Evolutionary conservation across 1,140 invertebrate genomes (phyloP).

Genomic region (Pseudomyrmex dendroicus): DNA sequence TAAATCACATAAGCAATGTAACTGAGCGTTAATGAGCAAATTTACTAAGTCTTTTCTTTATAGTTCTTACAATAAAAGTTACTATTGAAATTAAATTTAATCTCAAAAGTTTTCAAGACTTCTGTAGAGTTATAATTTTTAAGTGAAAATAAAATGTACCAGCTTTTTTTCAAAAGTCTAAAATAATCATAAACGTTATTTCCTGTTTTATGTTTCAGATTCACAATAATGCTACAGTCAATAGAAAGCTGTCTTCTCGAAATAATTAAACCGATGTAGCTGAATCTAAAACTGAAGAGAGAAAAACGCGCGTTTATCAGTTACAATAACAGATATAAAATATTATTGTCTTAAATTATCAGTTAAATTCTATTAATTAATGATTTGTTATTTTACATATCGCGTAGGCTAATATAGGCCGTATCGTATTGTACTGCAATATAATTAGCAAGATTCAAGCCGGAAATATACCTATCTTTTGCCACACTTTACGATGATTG

Average conservation of each 20-base stretch:
- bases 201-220: conserved; percentile 64
- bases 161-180: neutral
- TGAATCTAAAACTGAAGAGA: conserved; percentile 47
- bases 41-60: neutral
- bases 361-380: neutral
- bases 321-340: neutral
- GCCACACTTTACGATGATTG: neutral
- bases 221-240: conserved; percentile 65
- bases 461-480: conserved; percentile 2
- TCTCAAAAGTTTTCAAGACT: neutral
- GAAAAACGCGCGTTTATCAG: conserved; percentile 16
- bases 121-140: neutral
- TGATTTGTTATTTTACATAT: conserved; percentile 16
- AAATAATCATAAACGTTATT: conserved; percentile 1
- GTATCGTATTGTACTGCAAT: neutral
- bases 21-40: neutral
- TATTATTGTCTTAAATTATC: conserved; percentile 6
- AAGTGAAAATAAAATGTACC: neutral
- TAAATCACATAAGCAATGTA: neutral
- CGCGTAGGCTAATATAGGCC: neutral
- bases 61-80: neutral
- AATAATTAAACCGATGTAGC: conserved; percentile 62
- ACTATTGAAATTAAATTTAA: conserved; percentile 2
- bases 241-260: conserved; percentile 53
- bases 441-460: neutral